Conservation (phyloP, 2,113 vertebrate species). For the Centropus unirufus region DNA sequence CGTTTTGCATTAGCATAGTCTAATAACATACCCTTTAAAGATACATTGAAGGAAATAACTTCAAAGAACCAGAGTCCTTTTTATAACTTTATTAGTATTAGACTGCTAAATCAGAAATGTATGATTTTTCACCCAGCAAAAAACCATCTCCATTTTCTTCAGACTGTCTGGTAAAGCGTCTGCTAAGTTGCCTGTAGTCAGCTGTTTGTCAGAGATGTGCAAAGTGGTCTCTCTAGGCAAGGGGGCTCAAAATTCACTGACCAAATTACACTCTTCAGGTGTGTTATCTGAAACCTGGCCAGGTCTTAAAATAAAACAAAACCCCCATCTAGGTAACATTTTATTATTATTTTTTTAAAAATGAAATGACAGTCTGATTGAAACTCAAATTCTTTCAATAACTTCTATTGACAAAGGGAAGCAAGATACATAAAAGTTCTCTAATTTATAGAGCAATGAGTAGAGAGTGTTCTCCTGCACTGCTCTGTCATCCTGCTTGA, state of each 20-base stretch:
- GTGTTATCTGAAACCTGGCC: neutral
- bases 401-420: neutral
- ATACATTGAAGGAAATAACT: slow-evolving; percentile 60
- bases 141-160: neutral
- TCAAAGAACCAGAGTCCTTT: slow-evolving; percentile 36
- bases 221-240: neutral
- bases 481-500: neutral
- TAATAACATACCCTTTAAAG: slow-evolving; percentile 69
- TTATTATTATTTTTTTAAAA: neutral
- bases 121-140: neutral
- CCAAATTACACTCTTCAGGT: neutral
- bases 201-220: neutral
- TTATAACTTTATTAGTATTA: slow-evolving; percentile 54
- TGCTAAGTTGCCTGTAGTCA: neutral
- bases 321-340: neutral
- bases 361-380: neutral
- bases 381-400: neutral
- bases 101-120: slow-evolving; percentile 32
- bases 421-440: neutral
- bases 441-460: neutral
- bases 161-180: neutral
- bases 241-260: neutral
- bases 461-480: neutral
- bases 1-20: slow-evolving; percentile 70
- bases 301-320: neutral